Evolutionary conservation across 2,888 invertebrate genomes (phyloP), one percentile per base, ranked within the genome.

Genomic region (Phyto melanocephala): DNA sequence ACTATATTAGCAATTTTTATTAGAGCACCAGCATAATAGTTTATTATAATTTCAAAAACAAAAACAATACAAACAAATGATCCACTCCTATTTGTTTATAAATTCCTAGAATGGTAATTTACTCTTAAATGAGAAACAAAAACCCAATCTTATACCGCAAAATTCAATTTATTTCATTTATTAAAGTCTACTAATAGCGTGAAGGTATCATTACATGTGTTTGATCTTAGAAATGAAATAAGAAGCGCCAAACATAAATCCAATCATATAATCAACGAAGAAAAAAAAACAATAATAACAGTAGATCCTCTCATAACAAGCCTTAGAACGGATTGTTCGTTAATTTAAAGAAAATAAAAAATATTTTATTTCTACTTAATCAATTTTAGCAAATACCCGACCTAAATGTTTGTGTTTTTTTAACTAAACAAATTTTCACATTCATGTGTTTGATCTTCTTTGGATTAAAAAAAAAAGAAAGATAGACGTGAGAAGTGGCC

Each of bases 141-240:
- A 65, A n/a, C 17, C 28, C n/a, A 28, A 54, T 4, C 3, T 28
- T 1, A 13, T 28, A 58, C 42, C 42, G 22, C 56, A 70, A 70
- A 70, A 70, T 20, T 17, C 20, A 56, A 56, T 50, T 67, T 67
- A 52, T 52, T 54, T 54, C 28, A 54, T 54, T 54, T 54, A 15
- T 40, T 60, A 60, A 42, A 15, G 22, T 6, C 40, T n/a, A 62
- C 22, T 13, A 20, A 15, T 22, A 42, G 6, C 3, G 28, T 28
- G 24, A 63, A 63, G 62, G 28, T 45, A 63, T 63, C 62, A 63
- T 63, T 63, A 45, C 45, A 63, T 63, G 45, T 45, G 28, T 33
- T 22, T 63, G 28, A 63, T 45, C 15, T 45, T 45, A 28, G 45
- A 28, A 63, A 45, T 11, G 45, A 33, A 63, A 63, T 13, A 37